Conservation (phyloP, 1,140 invertebrate genomes). For the Drosophila orosa region DNA sequence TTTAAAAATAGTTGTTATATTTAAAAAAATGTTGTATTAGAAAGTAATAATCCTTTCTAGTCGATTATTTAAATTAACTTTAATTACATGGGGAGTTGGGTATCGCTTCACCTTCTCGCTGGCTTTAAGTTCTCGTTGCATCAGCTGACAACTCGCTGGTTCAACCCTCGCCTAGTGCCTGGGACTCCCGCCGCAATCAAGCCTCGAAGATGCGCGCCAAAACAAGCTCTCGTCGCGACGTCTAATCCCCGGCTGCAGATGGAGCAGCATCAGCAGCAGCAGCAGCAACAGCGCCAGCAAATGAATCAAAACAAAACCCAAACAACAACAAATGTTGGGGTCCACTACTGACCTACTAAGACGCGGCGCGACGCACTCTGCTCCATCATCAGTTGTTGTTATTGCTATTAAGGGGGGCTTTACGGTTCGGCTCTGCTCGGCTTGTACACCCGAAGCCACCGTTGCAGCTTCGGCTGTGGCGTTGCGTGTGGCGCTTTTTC, state of each 20-base stretch:
- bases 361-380: conserved; percentile 50
- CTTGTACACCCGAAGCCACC: conserved; percentile 18
- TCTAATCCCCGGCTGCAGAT: conserved; percentile 40
- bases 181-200: conserved; percentile 28
- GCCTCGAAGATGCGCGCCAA: conserved; percentile 51
- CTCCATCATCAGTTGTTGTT: conserved; percentile 26
- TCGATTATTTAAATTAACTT: no score
- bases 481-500: conserved; percentile 75
- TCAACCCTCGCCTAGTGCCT: conserved; percentile 22
- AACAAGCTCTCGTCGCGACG: conserved; percentile 47
- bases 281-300: conserved; percentile 41
- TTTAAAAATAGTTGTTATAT: neutral
- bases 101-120: no score
- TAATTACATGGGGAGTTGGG: no score
- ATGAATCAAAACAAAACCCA: conserved; percentile 65
- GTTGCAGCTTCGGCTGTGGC: conserved; percentile 18
- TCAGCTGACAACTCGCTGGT: neutral
- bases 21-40: no score
- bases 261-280: conserved; percentile 7
- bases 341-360: conserved; percentile 84
- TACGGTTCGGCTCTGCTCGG: neutral
- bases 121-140: neutral
- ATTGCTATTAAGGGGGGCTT: neutral
- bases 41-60: no score
- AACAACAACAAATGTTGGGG: conserved; percentile 62